phyloP scores from a whole-genome alignment of 1,140 invertebrate genomes.

The Latrodectus geometricus region DNA sequence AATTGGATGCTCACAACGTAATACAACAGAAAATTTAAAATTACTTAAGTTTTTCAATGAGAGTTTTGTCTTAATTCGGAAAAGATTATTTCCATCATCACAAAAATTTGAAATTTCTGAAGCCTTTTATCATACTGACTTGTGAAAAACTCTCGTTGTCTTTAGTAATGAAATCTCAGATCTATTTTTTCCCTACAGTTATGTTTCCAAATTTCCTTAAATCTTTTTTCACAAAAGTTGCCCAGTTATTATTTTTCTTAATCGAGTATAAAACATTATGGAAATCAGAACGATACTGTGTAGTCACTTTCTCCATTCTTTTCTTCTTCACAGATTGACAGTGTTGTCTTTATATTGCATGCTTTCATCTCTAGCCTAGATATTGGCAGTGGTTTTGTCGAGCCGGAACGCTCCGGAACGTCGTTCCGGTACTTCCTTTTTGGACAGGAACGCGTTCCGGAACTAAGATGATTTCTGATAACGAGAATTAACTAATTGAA shows the following conservation, averaged over 20 bases:
- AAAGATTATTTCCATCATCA: background rate
- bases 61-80: background rate
- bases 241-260: background rate
- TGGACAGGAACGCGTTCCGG: too few species aligned
- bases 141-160: background rate
- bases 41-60: background rate
- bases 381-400: too few species aligned
- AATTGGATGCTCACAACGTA: background rate
- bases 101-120: background rate
- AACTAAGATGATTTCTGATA: too few species aligned
- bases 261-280: background rate
- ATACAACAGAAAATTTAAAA: background rate
- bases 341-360: background rate
- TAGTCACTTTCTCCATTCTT: background rate
- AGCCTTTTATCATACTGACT: background rate
- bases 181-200: background rate
- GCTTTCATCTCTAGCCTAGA: constrained; percentile 5
- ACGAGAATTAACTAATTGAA: too few species aligned
- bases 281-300: constrained; percentile 7
- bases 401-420: too few species aligned
- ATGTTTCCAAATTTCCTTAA: background rate
- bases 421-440: too few species aligned
- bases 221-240: background rate
- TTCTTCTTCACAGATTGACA: background rate
- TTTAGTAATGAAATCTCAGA: background rate